Evolutionary conservation across 1,140 invertebrate genomes (phyloP).

Genomic region (Hyles euphorbiae): DNA sequence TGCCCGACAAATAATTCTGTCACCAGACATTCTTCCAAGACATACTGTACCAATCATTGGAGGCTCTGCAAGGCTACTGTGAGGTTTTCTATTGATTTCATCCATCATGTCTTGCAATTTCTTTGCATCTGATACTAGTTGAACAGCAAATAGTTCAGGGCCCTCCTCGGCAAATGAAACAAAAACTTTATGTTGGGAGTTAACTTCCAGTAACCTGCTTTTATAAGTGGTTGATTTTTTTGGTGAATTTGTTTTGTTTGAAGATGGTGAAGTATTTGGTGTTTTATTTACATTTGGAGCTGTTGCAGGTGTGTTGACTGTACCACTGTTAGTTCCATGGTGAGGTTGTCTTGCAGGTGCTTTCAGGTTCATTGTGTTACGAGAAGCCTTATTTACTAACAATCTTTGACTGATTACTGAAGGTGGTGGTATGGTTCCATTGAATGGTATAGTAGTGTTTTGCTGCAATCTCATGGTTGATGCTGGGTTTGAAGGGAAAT

Average conservation of each 20-base stretch:
- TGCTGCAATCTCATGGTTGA: conserved; percentile 62
- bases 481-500: conserved; percentile 61
- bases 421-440: conserved; percentile 40
- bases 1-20: conserved; percentile 81
- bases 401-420: conserved; percentile 45
- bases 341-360: conserved; percentile 57
- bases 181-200: conserved; percentile 79
- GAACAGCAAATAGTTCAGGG: conserved; percentile 83
- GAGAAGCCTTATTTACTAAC: conserved; percentile 47
- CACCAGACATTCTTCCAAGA: conserved; percentile 80
- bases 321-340: conserved; percentile 23
- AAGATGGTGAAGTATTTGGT: conserved; percentile 16
- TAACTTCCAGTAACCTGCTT: conserved; percentile 76
- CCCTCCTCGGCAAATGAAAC: conserved; percentile 86
- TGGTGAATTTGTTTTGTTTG: conserved; percentile 47
- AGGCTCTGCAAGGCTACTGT: conserved; percentile 78
- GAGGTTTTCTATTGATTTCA: conserved; percentile 77
- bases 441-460: conserved; percentile 47
- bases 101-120: conserved; percentile 80
- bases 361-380: conserved; percentile 52
- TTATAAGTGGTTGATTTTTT: conserved; percentile 76
- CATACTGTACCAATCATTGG: conserved; percentile 83
- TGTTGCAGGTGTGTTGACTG: conserved; percentile 19
- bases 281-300: conserved; percentile 32
- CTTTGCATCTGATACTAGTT: conserved; percentile 76